Base-by-base conservation (phyloP, 2,113 vertebrate genomes). In the Phalacrocorax aristotelis region DNA sequence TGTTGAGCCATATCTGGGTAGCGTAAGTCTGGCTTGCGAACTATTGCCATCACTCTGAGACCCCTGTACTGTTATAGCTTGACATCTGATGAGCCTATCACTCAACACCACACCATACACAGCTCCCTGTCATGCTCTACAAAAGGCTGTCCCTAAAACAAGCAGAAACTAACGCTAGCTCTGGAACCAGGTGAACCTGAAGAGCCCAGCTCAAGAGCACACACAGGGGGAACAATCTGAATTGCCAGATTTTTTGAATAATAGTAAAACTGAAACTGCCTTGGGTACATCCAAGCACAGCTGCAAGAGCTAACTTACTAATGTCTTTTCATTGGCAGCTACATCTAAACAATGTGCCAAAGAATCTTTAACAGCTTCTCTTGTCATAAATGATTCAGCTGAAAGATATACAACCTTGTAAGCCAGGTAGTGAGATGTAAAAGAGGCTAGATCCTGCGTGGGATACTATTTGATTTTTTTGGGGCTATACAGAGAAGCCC, bases 261-360 rank as follows among this genome's bases (percentile, higher is more conserved):
- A 95, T 52, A 89, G 54, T 76, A 72, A 92, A 89, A 87, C 40
- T 55, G 52, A 52, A 95, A 95, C 81, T 83, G 74, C 86, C 91
- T 92, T 94, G 81, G 78, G 91, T 96, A 76, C 66, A 87, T 83
- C 49, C 70, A 82, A 76, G 89, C 81, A 36, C 95, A 97, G 94
- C 91, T 97, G 95, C 91, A 95, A 91, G 49, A 91, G 46, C 81
- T 68, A 83, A 89, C 70, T 70, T 94, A 82, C 92, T 93, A 80
- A 94, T 74, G 65, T 93, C 81, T 95, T 95, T 92, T 92, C 95
- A 89, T 85, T 97, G 96, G 95, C 96, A 97, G 84, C 78, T 83
- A 79, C 81, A 83, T 94, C 93, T 94, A 72, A 95, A 96, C 62
- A 94, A 85, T 42, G 89, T 97, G 96, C 93, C 93, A 95, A 93